A percentile compares a stretch with the other conserved stretches of the same genome.
Evolutionary conservation across 2,113 vertebrate genomes (phyloP).

Genomic region (Galemys pyrenaicus): DNA sequence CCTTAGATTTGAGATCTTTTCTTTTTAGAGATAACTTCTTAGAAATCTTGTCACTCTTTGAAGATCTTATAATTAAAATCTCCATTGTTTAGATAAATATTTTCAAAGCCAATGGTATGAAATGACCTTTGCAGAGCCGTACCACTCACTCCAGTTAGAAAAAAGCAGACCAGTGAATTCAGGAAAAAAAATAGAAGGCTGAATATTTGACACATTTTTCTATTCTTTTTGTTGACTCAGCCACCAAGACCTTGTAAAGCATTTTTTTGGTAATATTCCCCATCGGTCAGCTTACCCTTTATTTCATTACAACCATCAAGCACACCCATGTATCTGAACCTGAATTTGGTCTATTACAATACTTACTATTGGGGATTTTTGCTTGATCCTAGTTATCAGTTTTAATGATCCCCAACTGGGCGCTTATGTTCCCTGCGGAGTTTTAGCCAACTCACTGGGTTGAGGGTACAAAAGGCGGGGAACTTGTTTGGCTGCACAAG

Average conservation of each 20-base stretch:
- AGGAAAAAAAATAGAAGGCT: not conserved
- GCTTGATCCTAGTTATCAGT: not conserved
- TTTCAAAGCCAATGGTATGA: not conserved
- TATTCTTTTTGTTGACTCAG: not conserved
- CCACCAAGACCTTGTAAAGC: not conserved
- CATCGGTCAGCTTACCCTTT: not conserved
- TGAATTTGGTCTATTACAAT: not conserved
- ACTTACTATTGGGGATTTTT: too few relatives aligned
- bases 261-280: not conserved
- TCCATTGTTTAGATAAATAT: not conserved
- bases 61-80: not conserved
- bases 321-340: too few relatives aligned
- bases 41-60: not conserved
- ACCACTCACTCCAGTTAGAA: not conserved
- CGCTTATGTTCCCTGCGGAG: not conserved
- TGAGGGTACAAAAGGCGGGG: too few relatives aligned
- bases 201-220: not conserved
- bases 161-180: not conserved
- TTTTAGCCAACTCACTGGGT: not conserved
- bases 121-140: not conserved
- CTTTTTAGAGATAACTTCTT: not conserved
- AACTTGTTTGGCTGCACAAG: not conserved
- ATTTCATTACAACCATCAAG: not conserved
- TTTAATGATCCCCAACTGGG: not conserved
- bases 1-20: not conserved